Conservation (phyloP, 2,888 invertebrate species). For the Cerastoderma edule region DNA sequence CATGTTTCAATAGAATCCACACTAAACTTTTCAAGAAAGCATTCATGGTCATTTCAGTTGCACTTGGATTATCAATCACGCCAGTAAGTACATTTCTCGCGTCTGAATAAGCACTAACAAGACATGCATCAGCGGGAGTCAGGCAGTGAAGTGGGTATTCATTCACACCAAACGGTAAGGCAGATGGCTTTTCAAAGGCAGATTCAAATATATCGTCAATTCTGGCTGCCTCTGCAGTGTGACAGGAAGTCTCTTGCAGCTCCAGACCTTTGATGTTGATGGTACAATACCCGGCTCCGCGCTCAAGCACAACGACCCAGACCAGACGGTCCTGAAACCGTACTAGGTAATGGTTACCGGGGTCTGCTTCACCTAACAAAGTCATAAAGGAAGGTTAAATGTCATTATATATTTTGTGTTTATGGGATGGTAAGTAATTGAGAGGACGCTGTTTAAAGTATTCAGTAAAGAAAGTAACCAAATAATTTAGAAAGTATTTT, state of each 20-base stretch:
- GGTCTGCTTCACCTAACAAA: constrained; percentile 81
- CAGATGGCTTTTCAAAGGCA: constrained; percentile 79
- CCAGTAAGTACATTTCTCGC: constrained; percentile 84
- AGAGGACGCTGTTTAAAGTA: too few species aligned
- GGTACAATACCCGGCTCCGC: constrained; percentile 82
- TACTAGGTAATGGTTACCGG: constrained; percentile 84
- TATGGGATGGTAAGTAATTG: too few species aligned
- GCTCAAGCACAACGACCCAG: constrained; percentile 84
- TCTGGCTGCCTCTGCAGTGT: constrained; percentile 84
- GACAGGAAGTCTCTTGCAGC: constrained; percentile 84
- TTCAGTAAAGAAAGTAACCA: too few species aligned
- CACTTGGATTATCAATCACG: constrained; percentile 83
- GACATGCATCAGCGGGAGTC: constrained; percentile 77
- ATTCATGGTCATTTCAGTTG: constrained; percentile 76
- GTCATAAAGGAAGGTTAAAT: constrained; percentile 15
- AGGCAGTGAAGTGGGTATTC: constrained; percentile 75
- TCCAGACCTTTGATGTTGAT: constrained; percentile 84
- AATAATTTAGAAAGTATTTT: too few species aligned
- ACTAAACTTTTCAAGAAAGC: constrained; percentile 82
- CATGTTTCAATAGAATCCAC: constrained; percentile 82
- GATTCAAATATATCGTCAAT: constrained; percentile 84
- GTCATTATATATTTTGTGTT: too few species aligned
- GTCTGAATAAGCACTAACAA: constrained; percentile 82
- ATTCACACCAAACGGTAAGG: constrained; percentile 68
- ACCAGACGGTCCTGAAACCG: constrained; percentile 85